phyloP scores from a whole-genome alignment of 2,797 vertebrate genomes.

The Benthosema pterotum region DNA sequence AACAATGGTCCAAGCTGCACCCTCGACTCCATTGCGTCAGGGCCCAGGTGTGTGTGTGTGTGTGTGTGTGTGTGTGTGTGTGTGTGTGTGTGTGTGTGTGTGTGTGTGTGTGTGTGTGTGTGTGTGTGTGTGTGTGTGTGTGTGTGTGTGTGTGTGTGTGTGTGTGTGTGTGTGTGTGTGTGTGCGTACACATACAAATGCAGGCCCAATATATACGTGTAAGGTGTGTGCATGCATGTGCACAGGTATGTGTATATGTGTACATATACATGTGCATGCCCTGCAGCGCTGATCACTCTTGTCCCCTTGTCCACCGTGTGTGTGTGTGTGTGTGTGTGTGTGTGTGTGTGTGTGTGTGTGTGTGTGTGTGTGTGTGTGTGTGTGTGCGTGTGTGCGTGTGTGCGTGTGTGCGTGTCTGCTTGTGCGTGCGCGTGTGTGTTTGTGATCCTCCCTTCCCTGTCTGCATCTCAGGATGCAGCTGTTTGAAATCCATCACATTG shows the following conservation, averaged over 20 bases:
- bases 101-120: conserved; percentile 3
- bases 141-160: conserved; percentile 14
- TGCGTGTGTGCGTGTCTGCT: too few relatives aligned
- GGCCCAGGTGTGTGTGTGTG: conserved; percentile 35
- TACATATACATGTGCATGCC: conserved; percentile 21
- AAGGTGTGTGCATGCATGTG: conserved; percentile 3
- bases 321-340: too few relatives aligned
- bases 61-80: conserved; percentile 5
- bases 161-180: conserved; percentile 11
- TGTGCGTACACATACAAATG: not conserved
- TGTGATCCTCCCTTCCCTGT: conserved; percentile 24
- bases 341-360: too few relatives aligned
- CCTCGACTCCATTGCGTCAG: conserved; percentile 37
- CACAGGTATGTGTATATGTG: conserved; percentile 12
- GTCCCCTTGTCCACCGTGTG: conserved; percentile 65
- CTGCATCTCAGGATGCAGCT: conserved; percentile 38
- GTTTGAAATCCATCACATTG: conserved; percentile 34
- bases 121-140: conserved; percentile 13
- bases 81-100: conserved; percentile 3
- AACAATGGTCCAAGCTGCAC: conserved; percentile 48
- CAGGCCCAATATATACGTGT: not conserved
- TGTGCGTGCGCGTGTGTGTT: conserved; percentile 4
- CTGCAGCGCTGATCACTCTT: conserved; percentile 66
- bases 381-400: too few relatives aligned
- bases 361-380: conserved; percentile 7